phyloP scores from a whole-genome alignment of 2,113 vertebrate genomes.

The Reinhardtius hippoglossoides region DNA sequence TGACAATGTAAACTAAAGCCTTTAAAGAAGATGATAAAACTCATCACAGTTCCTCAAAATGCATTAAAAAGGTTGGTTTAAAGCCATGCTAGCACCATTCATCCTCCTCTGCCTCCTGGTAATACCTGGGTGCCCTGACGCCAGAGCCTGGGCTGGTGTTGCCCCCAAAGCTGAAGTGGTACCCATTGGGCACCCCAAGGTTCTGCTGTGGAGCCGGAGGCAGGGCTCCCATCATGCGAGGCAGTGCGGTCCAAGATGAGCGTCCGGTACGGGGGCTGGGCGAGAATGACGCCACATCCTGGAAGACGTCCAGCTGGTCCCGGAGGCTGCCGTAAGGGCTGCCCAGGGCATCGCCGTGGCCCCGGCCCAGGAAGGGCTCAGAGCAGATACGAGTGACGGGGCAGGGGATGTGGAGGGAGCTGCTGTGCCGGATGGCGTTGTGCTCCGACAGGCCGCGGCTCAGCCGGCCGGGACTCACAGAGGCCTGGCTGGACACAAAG shows the following conservation, averaged over 20 bases:
- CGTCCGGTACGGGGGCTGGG: slow-evolving; percentile 83
- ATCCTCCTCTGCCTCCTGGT: slow-evolving; percentile 88
- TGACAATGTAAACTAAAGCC: slow-evolving; percentile 71
- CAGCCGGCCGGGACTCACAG: slow-evolving; percentile 87
- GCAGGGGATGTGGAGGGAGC: slow-evolving; percentile 78
- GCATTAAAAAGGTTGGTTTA: slow-evolving; percentile 71
- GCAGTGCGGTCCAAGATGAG: slow-evolving; percentile 85
- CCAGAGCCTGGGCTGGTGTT: slow-evolving; percentile 77
- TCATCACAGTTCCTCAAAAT: slow-evolving; percentile 85
- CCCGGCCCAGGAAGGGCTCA: slow-evolving; percentile 89
- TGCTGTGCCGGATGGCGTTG: slow-evolving; percentile 85
- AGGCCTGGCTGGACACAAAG: slow-evolving; percentile 81
- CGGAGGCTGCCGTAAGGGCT: slow-evolving; percentile 75
- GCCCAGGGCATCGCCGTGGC: slow-evolving; percentile 68
- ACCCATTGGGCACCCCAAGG: slow-evolving; percentile 89
- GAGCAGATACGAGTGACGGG: slow-evolving; percentile 89
- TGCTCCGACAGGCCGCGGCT: slow-evolving; percentile 93
- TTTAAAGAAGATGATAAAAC: slow-evolving; percentile 91
- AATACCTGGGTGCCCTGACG: slow-evolving; percentile 84
- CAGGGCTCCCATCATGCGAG: slow-evolving; percentile 84
- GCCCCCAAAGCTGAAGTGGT: slow-evolving; percentile 88
- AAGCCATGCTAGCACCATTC: slow-evolving; percentile 94
- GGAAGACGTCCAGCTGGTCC: slow-evolving; percentile 89
- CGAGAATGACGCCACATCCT: slow-evolving; percentile 77
- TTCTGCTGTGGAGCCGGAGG: slow-evolving; percentile 88